Conservation (phyloP, 2,888 invertebrate species). For the Anagyrus pseudococci region DNA sequence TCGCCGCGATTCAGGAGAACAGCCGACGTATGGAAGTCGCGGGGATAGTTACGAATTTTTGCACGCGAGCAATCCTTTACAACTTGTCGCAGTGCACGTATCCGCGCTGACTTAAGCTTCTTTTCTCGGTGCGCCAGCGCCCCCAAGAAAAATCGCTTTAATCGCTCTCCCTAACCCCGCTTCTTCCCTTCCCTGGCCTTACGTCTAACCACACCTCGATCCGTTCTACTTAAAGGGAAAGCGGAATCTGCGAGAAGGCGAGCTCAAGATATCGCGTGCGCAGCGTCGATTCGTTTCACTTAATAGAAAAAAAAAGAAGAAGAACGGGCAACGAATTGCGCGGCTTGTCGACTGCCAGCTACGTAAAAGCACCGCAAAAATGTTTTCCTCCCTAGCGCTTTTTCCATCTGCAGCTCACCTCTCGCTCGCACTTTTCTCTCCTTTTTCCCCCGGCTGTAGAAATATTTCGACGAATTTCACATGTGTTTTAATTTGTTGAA, state of each 20-base stretch:
- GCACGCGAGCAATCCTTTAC: too few relatives aligned
- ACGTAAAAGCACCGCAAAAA: constrained; percentile 1
- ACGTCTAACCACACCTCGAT: constrained; percentile 25
- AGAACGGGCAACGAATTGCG: not conserved
- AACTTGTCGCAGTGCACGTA: too few relatives aligned
- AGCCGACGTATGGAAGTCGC: too few relatives aligned
- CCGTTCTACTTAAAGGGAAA: constrained; percentile 28
- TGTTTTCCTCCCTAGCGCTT: not conserved
- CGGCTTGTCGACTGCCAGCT: not conserved
- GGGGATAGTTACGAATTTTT: too few relatives aligned
- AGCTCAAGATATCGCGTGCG: not conserved
- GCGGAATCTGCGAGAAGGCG: constrained; percentile 14
- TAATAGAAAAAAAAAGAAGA: constrained; percentile 14
- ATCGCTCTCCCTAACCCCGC: constrained; percentile 4
- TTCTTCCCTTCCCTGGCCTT: not conserved
- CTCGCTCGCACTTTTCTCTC: not conserved
- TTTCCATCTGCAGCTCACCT: not conserved
- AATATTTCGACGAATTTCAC: not conserved
- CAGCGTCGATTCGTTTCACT: constrained; percentile 30
- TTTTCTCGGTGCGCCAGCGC: too few relatives aligned
- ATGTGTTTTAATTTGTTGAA: too few relatives aligned
- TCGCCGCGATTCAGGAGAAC: too few relatives aligned
- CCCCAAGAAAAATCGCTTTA: constrained; percentile 30
- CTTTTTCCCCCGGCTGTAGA: too few relatives aligned
- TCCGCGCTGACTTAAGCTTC: too few relatives aligned